Evolutionary conservation across 2,888 invertebrate species (phyloP).

Genomic region (Lasioglossum malachurum): DNA sequence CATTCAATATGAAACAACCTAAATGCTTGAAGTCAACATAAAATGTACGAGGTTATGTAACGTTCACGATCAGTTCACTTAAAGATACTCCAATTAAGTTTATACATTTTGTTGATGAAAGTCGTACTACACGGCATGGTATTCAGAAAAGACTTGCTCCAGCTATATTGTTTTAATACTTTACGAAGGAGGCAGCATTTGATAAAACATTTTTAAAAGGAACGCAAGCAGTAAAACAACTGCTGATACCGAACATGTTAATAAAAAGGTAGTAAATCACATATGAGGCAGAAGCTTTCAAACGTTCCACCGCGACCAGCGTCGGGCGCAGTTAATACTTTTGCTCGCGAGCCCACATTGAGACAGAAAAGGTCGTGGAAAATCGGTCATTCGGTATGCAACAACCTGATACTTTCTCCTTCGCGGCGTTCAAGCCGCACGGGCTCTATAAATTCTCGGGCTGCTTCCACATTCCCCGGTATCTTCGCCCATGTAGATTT

Average conservation of each 20-base stretch:
- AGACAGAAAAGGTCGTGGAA: not conserved
- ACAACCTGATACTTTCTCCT: not conserved
- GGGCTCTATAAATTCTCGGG: conserved; percentile 26
- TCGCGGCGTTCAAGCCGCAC: not conserved
- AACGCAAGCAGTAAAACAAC: not conserved
- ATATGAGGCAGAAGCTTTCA: not conserved
- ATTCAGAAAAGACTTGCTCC: not conserved
- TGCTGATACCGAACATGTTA: not conserved
- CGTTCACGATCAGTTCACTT: no score
- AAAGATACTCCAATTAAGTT: no score
- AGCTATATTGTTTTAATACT: not conserved
- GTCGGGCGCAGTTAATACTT: not conserved
- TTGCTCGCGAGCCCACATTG: not conserved
- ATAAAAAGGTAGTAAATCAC: not conserved
- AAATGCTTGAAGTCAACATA: no score
- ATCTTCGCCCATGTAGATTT: conserved; percentile 17
- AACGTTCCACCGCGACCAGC: not conserved
- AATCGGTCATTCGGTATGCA: conserved; percentile 11
- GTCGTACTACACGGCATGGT: no score
- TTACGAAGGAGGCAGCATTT: not conserved
- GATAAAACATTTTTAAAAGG: not conserved
- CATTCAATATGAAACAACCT: no score
- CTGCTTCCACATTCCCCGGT: not conserved
- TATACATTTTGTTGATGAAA: no score
- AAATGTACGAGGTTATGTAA: no score